A percentile compares a stretch with the other conserved stretches of the same genome.
Evolutionary conservation across 2,113 vertebrate species (phyloP).

Genomic region (Gnathochromis pfefferi): DNA sequence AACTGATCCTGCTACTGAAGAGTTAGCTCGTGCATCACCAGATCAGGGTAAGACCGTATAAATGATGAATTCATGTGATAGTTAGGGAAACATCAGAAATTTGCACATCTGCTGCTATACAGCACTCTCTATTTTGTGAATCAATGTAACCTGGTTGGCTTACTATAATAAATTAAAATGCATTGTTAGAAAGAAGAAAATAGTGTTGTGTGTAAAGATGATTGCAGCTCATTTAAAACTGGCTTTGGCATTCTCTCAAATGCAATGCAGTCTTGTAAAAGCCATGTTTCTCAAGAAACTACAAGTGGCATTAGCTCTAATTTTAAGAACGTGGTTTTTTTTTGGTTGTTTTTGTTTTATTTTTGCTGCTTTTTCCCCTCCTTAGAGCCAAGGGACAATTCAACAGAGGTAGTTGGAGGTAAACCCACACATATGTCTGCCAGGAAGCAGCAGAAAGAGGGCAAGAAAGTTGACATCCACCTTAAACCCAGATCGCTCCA

Average conservation of each 20-base stretch:
- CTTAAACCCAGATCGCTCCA: conserved; percentile 71
- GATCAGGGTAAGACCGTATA: conserved; percentile 60
- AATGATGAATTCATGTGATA: not conserved
- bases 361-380: not conserved
- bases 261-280: not conserved
- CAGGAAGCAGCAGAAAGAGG: conserved; percentile 68
- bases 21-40: conserved; percentile 55
- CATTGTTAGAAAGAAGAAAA: not conserved
- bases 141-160: not conserved
- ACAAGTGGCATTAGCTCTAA: not conserved
- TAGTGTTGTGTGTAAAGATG: not conserved
- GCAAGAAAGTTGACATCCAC: conserved; percentile 62
- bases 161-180: not conserved
- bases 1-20: conserved; percentile 46
- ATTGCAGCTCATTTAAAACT: not conserved
- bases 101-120: not conserved
- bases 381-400: conserved; percentile 54
- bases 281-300: not conserved
- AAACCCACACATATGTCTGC: conserved; percentile 44
- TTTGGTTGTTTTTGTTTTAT: not conserved
- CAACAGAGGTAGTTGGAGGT: conserved; percentile 41
- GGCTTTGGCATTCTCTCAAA: not conserved
- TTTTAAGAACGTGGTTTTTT: not conserved
- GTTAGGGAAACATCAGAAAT: not conserved
- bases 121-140: not conserved